These are phyloP conservation scores for Lasioglossum pauxillum DNA, from an alignment of 2,888 invertebrate species.

Conservation along the genomic window DNA sequence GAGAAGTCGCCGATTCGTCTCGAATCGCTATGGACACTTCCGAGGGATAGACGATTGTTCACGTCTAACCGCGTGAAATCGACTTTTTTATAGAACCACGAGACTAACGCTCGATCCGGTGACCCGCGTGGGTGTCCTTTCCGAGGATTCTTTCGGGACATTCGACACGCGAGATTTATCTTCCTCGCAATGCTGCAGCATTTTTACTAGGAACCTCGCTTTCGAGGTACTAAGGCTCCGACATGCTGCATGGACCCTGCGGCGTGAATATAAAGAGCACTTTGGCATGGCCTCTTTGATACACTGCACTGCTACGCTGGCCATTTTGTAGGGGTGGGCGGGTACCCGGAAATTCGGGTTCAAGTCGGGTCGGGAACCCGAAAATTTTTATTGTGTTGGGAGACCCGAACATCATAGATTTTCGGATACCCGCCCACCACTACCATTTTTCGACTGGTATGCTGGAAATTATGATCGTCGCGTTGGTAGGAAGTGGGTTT, in stretches of 20 bases:
- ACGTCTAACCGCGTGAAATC: slow-evolving; percentile 29
- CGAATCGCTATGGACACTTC: slow-evolving; percentile 36
- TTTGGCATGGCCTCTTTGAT: background rate
- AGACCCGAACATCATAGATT: no score
- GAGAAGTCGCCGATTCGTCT: slow-evolving; percentile 3
- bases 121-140: slow-evolving; percentile 24
- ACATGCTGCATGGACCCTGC: background rate
- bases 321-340: background rate
- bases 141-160: background rate
- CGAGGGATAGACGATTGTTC: slow-evolving; percentile 7
- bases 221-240: background rate
- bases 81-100: background rate
- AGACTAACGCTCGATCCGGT: slow-evolving; percentile 6
- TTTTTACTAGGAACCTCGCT: background rate
- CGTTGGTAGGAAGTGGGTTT: background rate
- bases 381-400: no score
- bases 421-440: no score
- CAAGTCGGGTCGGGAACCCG: no score
- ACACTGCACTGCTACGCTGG: background rate
- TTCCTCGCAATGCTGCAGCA: background rate
- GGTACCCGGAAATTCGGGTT: no score
- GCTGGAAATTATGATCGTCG: no score
- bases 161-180: slow-evolving; percentile 16
- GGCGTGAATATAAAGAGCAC: background rate
- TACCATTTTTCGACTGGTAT: no score